Conservation (phyloP, 2,888 invertebrate species). For the Acronicta aceris region DNA sequence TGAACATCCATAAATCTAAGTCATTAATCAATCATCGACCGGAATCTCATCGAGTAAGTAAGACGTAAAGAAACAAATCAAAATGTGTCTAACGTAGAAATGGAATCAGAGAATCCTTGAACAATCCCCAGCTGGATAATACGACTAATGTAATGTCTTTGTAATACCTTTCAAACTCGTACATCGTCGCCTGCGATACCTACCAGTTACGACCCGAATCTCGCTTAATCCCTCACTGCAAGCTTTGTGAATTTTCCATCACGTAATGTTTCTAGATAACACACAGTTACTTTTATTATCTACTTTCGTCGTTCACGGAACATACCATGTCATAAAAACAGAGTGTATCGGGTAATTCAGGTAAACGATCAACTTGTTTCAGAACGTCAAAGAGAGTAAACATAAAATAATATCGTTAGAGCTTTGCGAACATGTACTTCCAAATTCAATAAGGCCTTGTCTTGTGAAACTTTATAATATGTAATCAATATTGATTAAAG, state of each 20-base stretch:
- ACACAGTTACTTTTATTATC: constrained; percentile 53
- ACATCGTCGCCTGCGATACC: constrained; percentile 17
- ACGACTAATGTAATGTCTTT: constrained; percentile 57
- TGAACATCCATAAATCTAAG: constrained; percentile 30
- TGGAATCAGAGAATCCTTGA: constrained; percentile 34
- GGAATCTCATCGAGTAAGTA: constrained; percentile 18
- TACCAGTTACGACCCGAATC: constrained; percentile 24
- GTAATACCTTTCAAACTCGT: constrained; percentile 55
- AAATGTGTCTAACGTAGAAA: constrained; percentile 22
- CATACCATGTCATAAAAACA: constrained; percentile 51
- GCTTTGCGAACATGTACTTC: constrained; percentile 20
- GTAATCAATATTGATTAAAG: constrained; percentile 45
- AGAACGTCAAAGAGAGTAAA: constrained; percentile 43
- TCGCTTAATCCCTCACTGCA: constrained; percentile 54
- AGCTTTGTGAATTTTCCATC: constrained; percentile 55
- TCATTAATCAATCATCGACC: constrained; percentile 49
- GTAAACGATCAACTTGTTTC: constrained; percentile 60
- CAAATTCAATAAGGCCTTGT: constrained; percentile 39
- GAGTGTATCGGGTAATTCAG: constrained; percentile 47
- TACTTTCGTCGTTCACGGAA: constrained; percentile 27
- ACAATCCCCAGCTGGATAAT: constrained; percentile 55
- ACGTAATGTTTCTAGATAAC: constrained; percentile 48
- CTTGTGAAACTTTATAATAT: constrained; percentile 40
- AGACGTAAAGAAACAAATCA: constrained; percentile 33
- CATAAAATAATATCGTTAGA: constrained; percentile 47